Conservation (phyloP, 1,140 invertebrate species). For the Uloborus diversus region DNA sequence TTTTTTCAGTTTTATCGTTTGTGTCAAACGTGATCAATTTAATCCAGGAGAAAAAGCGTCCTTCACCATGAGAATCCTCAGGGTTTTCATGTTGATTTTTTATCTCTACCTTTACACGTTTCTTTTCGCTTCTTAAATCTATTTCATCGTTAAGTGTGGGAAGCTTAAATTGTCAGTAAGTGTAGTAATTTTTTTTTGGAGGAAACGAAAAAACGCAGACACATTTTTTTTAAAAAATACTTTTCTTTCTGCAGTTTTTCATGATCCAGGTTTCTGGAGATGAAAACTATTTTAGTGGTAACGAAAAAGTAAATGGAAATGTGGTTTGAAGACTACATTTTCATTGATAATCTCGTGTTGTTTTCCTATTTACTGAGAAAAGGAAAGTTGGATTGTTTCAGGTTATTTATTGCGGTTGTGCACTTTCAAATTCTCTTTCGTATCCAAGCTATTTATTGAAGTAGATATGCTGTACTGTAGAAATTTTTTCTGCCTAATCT, state of each 20-base stretch:
- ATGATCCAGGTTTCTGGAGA: too few relatives aligned
- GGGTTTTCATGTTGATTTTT: neutral
- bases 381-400: too few relatives aligned
- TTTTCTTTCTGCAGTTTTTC: neutral
- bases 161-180: conserved; percentile 30
- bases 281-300: too few relatives aligned
- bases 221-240: neutral
- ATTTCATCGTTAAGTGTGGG: conserved; percentile 26
- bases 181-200: conserved; percentile 9
- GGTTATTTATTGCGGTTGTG: too few relatives aligned
- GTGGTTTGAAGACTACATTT: too few relatives aligned
- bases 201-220: neutral
- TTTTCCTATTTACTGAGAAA: too few relatives aligned
- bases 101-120: neutral
- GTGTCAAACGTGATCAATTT: conserved; percentile 50
- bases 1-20: conserved; percentile 25
- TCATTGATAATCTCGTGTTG: too few relatives aligned
- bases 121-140: conserved; percentile 19
- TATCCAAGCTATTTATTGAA: too few relatives aligned
- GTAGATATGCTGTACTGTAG: too few relatives aligned
- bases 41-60: conserved; percentile 28
- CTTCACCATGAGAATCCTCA: neutral
- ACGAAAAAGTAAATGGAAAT: too few relatives aligned
- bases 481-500: too few relatives aligned
- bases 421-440: too few relatives aligned